Percentiles rank a stretch among this genome's conserved stretches.
These are phyloP conservation scores for Hydrozoanthus gracilis DNA, from an alignment of 92 coral and sea anemone genomes.

Conservation along the genomic window DNA sequence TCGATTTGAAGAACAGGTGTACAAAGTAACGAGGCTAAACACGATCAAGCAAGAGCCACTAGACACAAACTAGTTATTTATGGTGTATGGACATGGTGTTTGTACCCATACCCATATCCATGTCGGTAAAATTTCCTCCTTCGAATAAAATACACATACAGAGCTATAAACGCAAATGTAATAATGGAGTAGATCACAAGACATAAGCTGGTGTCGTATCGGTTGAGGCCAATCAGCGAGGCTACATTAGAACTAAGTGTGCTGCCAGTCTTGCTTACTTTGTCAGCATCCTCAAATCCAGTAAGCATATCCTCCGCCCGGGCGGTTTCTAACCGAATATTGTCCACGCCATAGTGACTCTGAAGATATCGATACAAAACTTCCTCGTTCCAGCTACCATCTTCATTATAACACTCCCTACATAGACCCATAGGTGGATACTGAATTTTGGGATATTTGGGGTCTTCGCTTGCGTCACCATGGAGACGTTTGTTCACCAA, in stretches of 20 bases:
- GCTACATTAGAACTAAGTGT: conserved; percentile 49
- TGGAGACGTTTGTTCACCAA: conserved; percentile 89
- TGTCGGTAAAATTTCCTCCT: conserved; percentile 62
- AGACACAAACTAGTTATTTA: conserved; percentile 4
- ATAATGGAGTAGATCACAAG: conserved; percentile 85
- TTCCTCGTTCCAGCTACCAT: conserved; percentile 71
- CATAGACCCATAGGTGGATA: conserved; percentile 86
- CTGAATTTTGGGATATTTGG: conserved; percentile 86
- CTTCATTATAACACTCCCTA: conserved; percentile 70
- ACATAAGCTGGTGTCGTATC: conserved; percentile 91
- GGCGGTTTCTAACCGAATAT: conserved; percentile 75
- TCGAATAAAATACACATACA: conserved; percentile 91
- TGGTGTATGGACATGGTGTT: conserved; percentile 84
- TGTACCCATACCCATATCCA: conserved; percentile 64
- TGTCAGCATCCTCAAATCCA: conserved; percentile 84
- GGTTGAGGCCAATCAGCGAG: conserved; percentile 72
- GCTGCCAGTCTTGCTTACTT: conserved; percentile 76
- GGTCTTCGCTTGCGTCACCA: conserved; percentile 89
- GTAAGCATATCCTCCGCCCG: conserved; percentile 58
- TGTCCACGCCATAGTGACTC: conserved; percentile 88
- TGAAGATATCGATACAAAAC: conserved; percentile 86
- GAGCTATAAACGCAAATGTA: conserved; percentile 74
- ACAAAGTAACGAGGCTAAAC: not conserved
- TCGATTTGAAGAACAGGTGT: not conserved
- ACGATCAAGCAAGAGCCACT: not conserved